Conservation (phyloP, 2,113 vertebrate species). For the Eonycteris spelaea region DNA sequence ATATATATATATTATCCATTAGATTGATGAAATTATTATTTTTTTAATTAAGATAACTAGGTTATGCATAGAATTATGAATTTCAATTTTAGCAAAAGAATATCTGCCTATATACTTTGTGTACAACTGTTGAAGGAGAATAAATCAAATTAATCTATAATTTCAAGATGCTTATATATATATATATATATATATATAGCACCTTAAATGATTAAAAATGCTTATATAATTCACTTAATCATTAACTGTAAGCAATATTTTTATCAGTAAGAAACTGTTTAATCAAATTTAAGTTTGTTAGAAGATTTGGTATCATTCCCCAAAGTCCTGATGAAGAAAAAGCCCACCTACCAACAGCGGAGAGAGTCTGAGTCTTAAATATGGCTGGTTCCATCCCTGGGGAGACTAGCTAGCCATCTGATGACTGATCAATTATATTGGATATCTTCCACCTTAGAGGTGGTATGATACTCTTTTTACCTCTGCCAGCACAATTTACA, state of each 20-base stretch:
- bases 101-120: neutral
- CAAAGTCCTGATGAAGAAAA: neutral
- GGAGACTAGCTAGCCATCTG: neutral
- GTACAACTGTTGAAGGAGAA: neutral
- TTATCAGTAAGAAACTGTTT: neutral
- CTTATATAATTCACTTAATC: neutral
- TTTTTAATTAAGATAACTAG: neutral
- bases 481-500: neutral
- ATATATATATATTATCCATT: neutral
- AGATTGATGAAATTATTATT: neutral
- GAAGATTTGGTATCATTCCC: neutral
- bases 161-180: neutral
- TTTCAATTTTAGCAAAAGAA: neutral
- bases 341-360: neutral
- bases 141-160: neutral
- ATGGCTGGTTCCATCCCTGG: neutral
- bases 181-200: neutral
- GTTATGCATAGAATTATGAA: neutral
- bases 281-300: neutral
- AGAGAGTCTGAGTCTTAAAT: neutral
- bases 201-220: neutral
- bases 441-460: neutral
- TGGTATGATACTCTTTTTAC: neutral
- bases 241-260: neutral
- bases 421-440: neutral